These are phyloP conservation scores for Zhuqinia jingwanae DNA, from an alignment of 2,888 invertebrate genomes.

Conservation along the genomic window DNA sequence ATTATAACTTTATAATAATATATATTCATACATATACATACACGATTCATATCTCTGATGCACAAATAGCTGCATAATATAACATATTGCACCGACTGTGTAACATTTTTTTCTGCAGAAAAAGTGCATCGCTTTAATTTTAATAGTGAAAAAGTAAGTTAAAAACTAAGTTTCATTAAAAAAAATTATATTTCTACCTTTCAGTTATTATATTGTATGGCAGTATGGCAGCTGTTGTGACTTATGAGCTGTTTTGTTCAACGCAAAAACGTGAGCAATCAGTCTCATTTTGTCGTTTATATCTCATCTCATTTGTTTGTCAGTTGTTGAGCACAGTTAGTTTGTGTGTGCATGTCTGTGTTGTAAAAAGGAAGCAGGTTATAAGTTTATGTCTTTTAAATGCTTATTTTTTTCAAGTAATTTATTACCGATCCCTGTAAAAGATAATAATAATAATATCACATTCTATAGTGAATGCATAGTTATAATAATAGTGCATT, in stretches of 20 bases:
- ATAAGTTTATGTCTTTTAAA: constrained; percentile 44
- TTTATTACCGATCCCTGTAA: constrained; percentile 53
- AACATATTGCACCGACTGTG: constrained; percentile 33
- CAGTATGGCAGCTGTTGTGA: background rate
- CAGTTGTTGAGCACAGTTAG: background rate
- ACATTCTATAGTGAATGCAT: no score
- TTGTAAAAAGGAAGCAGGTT: constrained; percentile 48
- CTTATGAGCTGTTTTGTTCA: constrained; percentile 29
- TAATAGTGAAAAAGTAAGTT: no score
- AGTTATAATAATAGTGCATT: background rate
- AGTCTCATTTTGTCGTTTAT: constrained; percentile 16
- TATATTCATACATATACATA: constrained; percentile 16
- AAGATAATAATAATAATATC: constrained; percentile 27
- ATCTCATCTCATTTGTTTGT: constrained; percentile 41
- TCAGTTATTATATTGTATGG: constrained; percentile 28
- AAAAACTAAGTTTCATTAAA: constrained; percentile 19
- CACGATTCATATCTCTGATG: constrained; percentile 20
- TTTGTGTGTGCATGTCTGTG: background rate
- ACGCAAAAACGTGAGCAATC: constrained; percentile 21
- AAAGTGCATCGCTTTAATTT: constrained; percentile 34
- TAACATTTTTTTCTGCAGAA: constrained; percentile 19
- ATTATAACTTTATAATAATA: no score
- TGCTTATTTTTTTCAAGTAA: constrained; percentile 48
- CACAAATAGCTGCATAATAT: constrained; percentile 25
- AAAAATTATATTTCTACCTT: constrained; percentile 29